A percentile compares a stretch with the other conserved stretches of the same genome.
Conservation (phyloP, 2,888 invertebrate species). For the Ornithoptera priamus region DNA sequence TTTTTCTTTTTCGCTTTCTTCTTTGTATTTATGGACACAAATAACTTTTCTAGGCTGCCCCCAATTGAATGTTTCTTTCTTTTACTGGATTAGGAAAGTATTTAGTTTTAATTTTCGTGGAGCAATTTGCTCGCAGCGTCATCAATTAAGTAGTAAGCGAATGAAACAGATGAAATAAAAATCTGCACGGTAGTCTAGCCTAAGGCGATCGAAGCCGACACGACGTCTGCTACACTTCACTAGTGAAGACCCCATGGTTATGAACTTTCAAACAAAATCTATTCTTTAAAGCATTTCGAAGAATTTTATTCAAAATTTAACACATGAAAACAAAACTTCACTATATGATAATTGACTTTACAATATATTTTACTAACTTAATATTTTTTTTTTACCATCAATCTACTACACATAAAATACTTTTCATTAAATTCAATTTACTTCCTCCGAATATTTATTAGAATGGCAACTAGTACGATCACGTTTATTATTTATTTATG, state of each 20-base stretch:
- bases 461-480: no score
- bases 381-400: background rate
- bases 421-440: background rate
- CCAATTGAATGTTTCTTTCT: no score
- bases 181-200: constrained; percentile 49
- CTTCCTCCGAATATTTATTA: background rate
- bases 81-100: no score
- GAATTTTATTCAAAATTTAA: constrained; percentile 8
- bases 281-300: constrained; percentile 10
- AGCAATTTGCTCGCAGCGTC: constrained; percentile 43
- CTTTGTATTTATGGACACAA: no score
- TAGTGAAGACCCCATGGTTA: constrained; percentile 19
- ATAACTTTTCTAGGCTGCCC: no score
- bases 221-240: constrained; percentile 38
- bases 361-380: background rate
- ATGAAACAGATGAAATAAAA: constrained; percentile 50
- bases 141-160: constrained; percentile 52
- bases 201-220: constrained; percentile 47
- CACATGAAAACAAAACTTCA: constrained; percentile 4
- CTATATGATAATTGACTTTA: constrained; percentile 6
- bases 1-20: no score
- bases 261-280: constrained; percentile 1
- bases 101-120: constrained; percentile 24
- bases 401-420: background rate
- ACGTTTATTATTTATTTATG: background rate